Percentiles rank a stretch among this genome's conserved stretches.
These are phyloP conservation scores for Andrena hattorfiana DNA, from an alignment of 2,888 invertebrate species.

Conservation along the genomic window DNA sequence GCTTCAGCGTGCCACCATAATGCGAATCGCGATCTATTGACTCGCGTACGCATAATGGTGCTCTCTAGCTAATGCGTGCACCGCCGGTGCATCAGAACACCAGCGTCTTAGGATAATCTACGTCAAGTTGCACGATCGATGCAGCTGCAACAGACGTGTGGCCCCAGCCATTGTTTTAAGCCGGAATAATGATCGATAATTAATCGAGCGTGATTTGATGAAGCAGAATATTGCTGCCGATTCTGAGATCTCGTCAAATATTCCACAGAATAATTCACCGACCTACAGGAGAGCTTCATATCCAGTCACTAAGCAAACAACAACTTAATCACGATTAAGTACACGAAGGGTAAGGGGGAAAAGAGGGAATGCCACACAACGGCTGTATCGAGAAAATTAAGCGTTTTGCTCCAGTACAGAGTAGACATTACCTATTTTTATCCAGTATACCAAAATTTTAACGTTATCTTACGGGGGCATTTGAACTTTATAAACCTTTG, in stretches of 20 bases:
- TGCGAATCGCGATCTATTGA: conserved; percentile 71
- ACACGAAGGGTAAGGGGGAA: background rate
- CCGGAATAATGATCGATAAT: conserved; percentile 62
- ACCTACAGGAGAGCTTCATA: no score
- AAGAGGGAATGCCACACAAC: no score
- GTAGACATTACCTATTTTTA: no score
- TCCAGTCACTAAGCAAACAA: background rate
- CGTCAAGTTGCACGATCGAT: conserved; percentile 55
- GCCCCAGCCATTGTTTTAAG: conserved; percentile 65
- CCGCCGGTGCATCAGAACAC: conserved; percentile 58
- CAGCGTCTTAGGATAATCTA: conserved; percentile 73
- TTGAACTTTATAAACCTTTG: no score
- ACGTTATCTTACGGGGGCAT: no score
- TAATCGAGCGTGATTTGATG: conserved; percentile 48
- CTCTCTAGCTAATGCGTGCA: conserved; percentile 48
- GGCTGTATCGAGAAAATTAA: no score
- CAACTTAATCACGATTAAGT: background rate
- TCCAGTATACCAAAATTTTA: no score
- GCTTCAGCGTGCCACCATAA: conserved; percentile 61
- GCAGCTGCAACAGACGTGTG: conserved; percentile 67
- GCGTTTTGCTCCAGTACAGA: no score
- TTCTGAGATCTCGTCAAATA: background rate
- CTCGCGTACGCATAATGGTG: conserved; percentile 63
- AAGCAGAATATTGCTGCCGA: background rate
- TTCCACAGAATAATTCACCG: no score